Evolutionary conservation across 2,888 invertebrate species (phyloP).

Genomic region (Hartigia nigra): DNA sequence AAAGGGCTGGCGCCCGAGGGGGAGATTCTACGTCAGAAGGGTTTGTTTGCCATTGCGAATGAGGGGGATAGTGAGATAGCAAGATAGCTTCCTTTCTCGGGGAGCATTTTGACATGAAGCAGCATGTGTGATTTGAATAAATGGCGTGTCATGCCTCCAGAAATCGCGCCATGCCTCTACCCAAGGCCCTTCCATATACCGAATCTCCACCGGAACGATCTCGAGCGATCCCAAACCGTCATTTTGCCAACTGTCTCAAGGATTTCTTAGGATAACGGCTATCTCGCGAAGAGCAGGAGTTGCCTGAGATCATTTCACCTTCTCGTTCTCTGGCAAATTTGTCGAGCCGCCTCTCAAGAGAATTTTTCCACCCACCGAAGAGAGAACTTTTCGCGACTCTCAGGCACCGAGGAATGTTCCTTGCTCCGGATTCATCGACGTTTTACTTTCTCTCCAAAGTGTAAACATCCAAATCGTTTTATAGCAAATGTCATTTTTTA

Average conservation of each 20-base stretch:
- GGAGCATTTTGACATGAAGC: conserved; percentile 37
- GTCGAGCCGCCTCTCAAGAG: not conserved
- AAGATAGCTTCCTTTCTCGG: conserved; percentile 20
- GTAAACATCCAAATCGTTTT: not conserved
- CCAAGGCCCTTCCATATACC: not conserved
- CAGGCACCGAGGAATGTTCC: not conserved
- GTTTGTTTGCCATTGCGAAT: not conserved
- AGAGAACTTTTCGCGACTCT: not conserved
- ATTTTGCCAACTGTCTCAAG: not conserved
- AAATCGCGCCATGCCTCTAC: not conserved
- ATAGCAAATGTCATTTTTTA: not conserved
- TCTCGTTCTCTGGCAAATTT: not conserved
- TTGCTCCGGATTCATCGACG: not conserved
- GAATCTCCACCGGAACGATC: not conserved
- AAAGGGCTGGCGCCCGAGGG: conserved; percentile 32
- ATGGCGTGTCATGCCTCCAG: conserved; percentile 32
- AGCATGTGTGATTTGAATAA: conserved; percentile 54
- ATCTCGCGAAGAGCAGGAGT: not conserved
- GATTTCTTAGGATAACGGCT: not conserved
- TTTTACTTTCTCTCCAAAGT: not conserved
- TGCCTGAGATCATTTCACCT: not conserved
- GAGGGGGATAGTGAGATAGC: conserved; percentile 8
- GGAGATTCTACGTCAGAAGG: conserved; percentile 1
- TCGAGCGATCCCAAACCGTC: not conserved
- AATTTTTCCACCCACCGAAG: not conserved